phyloP scores from a whole-genome alignment of 2,888 invertebrate species.

The Ectemnius continuus region DNA sequence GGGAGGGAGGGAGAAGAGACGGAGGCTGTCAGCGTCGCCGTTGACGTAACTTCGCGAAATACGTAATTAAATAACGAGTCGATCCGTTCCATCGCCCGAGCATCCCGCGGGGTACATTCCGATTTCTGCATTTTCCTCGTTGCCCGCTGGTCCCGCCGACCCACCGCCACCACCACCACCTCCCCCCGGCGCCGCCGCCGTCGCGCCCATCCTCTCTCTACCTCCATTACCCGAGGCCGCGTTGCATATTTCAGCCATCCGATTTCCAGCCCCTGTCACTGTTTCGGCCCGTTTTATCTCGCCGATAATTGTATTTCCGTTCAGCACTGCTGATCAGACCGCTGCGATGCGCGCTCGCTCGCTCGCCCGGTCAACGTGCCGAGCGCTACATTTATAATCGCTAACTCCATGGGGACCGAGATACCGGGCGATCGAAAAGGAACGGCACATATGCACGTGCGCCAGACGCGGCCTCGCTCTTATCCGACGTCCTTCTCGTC shows the following conservation, averaged over 20 bases:
- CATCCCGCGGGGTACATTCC: slow-evolving; percentile 58
- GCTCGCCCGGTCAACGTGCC: slow-evolving; percentile 46
- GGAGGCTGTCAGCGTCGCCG: slow-evolving; percentile 42
- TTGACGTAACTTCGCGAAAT: slow-evolving; percentile 63
- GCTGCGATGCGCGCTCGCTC: slow-evolving; percentile 16
- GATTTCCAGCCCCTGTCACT: slow-evolving; percentile 60
- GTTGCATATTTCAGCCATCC: slow-evolving; percentile 64
- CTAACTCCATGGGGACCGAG: slow-evolving; percentile 17
- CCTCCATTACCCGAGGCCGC: slow-evolving; percentile 47
- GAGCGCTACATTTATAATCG: slow-evolving; percentile 56
- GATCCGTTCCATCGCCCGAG: slow-evolving; percentile 58
- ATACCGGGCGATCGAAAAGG: neutral
- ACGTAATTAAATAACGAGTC: slow-evolving; percentile 68
- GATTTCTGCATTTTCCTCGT: slow-evolving; percentile 53
- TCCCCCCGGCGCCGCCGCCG: slow-evolving; percentile 20
- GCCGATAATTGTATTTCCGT: slow-evolving; percentile 71
- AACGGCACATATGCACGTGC: too few relatives aligned
- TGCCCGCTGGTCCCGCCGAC: slow-evolving; percentile 24
- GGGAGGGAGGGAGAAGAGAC: neutral
- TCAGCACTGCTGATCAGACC: slow-evolving; percentile 57
- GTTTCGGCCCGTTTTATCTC: slow-evolving; percentile 64
- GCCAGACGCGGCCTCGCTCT: too few relatives aligned
- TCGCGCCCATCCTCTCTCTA: slow-evolving; percentile 10
- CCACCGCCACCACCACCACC: slow-evolving; percentile 31
- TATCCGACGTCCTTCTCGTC: too few relatives aligned